These are phyloP conservation scores for Thunnus maccoyii DNA, from an alignment of 2,113 vertebrate genomes.

Conservation along the genomic window DNA sequence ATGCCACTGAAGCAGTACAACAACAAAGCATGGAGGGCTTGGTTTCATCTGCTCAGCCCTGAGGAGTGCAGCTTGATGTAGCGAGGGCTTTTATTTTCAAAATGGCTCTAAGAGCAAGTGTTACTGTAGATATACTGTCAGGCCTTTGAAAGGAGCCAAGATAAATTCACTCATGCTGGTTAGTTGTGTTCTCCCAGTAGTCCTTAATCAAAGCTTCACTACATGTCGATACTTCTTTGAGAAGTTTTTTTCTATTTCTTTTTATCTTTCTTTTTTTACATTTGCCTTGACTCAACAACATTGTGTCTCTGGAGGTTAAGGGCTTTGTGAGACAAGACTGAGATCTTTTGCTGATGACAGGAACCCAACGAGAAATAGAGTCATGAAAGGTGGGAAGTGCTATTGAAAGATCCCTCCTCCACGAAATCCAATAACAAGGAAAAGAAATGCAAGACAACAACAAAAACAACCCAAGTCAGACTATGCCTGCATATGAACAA, in stretches of 20 bases:
- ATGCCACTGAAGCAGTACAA: conserved; percentile 23
- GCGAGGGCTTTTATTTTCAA: conserved; percentile 49
- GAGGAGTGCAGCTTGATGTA: conserved; percentile 31
- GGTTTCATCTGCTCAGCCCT: conserved; percentile 43
- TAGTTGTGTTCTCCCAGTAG: conserved; percentile 38
- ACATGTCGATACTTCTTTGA: conserved; percentile 45
- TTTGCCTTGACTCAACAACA: conserved; percentile 26
- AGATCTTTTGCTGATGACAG: conserved; percentile 37
- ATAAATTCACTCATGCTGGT: conserved; percentile 34
- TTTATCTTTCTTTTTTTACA: conserved; percentile 40
- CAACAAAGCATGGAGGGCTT: conserved; percentile 34
- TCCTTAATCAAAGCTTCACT: conserved; percentile 50
- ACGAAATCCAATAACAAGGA: conserved; percentile 52
- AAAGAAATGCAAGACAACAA: conserved; percentile 19
- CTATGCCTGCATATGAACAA: conserved; percentile 14
- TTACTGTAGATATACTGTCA: conserved; percentile 42
- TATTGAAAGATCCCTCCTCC: conserved; percentile 46
- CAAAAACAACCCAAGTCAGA: conserved; percentile 14
- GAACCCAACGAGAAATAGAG: conserved; percentile 28
- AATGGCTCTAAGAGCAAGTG: conserved; percentile 48
- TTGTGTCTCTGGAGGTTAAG: conserved; percentile 36
- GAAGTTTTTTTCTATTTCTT: conserved; percentile 5
- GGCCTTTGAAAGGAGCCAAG: conserved; percentile 52
- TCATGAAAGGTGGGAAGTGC: conserved; percentile 22
- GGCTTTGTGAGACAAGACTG: conserved; percentile 24